A percentile compares a stretch with the other conserved stretches of the same genome.
These are phyloP conservation scores for Campoletis raptor DNA, from an alignment of 2,888 invertebrate genomes.

Conservation along the genomic window DNA sequence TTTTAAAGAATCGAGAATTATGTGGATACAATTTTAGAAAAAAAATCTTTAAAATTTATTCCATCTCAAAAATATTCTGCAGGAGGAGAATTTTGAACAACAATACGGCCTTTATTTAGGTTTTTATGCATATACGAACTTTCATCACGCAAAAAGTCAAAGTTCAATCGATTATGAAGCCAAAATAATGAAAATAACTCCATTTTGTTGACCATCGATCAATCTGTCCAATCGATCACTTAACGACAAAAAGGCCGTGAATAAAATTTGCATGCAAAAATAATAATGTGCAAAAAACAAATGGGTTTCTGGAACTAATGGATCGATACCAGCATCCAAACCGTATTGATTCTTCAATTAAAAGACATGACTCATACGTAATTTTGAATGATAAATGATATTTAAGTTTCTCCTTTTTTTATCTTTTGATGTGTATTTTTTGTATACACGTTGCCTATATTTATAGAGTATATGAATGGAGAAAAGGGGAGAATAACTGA, in stretches of 20 bases:
- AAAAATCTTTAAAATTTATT: no score
- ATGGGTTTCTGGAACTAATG: not conserved
- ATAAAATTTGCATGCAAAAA: not conserved
- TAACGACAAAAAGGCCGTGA: not conserved
- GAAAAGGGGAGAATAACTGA: conserved; percentile 15
- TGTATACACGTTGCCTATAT: conserved; percentile 4
- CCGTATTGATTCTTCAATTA: not conserved
- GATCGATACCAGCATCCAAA: not conserved
- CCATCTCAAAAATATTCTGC: no score
- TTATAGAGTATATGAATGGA: conserved; percentile 18
- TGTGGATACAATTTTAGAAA: no score
- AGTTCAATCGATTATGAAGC: not conserved
- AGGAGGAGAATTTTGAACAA: no score
- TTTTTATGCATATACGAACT: not conserved
- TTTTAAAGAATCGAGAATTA: no score
- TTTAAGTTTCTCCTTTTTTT: not conserved
- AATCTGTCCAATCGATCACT: not conserved
- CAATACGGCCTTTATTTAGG: not conserved
- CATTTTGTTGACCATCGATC: not conserved
- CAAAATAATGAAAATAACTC: not conserved
- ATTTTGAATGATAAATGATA: not conserved
- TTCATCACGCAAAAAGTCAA: not conserved
- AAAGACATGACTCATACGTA: not conserved
- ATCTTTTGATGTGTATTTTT: not conserved
- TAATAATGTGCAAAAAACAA: not conserved